phyloP scores from a whole-genome alignment of 1,140 invertebrate species.

The Ceratina australensis region DNA sequence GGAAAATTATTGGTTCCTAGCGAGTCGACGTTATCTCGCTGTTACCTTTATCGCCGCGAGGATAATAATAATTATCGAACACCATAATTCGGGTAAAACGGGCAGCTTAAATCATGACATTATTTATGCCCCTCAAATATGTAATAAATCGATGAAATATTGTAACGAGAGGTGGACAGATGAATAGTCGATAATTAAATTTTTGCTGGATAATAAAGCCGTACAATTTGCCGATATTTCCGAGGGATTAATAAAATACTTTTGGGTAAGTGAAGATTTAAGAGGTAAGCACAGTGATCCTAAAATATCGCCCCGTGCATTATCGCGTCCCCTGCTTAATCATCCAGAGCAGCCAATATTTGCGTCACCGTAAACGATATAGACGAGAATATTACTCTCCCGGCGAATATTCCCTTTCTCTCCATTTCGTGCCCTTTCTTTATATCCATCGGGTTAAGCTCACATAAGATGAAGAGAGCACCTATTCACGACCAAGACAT shows the following conservation, averaged over 20 bases:
- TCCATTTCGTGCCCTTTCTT: neutral
- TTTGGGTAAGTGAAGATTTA: neutral
- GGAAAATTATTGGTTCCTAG: conserved; percentile 71
- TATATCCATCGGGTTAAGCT: neutral
- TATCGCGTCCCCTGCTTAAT: conserved; percentile 30
- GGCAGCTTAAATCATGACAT: conserved; percentile 1
- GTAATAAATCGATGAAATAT: neutral
- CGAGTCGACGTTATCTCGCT: conserved; percentile 61
- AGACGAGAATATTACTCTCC: neutral
- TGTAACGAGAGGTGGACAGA: neutral
- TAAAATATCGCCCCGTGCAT: conserved; percentile 11
- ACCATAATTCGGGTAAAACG: conserved; percentile 18
- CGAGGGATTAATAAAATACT: neutral
- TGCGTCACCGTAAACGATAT: conserved; percentile 13
- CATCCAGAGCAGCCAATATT: conserved; percentile 30
- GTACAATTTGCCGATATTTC: no score
- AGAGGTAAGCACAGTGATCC: neutral
- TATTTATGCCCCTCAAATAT: neutral
- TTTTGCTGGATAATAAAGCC: neutral
- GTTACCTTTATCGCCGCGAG: conserved; percentile 53
- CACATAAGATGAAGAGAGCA: neutral
- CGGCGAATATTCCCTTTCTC: neutral
- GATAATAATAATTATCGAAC: neutral
- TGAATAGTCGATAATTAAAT: neutral
- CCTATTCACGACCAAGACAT: conserved; percentile 21